Evolutionary conservation across 2,113 vertebrate genomes (phyloP), one percentile per base, ranked within the genome.

Genomic region (Toxotes chatareus): DNA sequence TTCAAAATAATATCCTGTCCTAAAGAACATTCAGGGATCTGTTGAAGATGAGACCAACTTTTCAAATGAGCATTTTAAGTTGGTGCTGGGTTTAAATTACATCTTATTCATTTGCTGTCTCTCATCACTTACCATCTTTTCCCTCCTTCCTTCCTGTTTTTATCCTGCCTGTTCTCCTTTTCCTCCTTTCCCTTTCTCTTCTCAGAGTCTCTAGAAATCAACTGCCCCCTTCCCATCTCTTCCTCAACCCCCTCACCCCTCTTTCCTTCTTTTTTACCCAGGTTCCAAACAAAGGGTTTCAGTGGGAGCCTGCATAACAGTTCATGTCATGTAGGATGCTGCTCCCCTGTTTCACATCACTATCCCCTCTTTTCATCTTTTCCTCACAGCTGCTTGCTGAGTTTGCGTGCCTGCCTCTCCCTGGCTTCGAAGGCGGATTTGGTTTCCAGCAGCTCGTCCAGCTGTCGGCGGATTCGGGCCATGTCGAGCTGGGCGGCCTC

Each of bases 401-500:
- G 91, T 76, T 94, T 94, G 7, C 90, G 79, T 0, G 86, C 79
- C 82, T 93, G 91, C 83, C 91, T 91, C 89, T 95, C 93, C 32
- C 76, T 78, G 4, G 91, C 91, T 40, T 95, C 93, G 19, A 91
- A 89, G 36, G 92, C 88, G 0, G 82, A 46, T 38, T 94, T 94
- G 61, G 88, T 92, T 1, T 93, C 88, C 74, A 90, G 47, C 31
- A 95, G 90, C 74, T 93, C 90, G 0, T 92, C 92, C 84, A 94
- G 90, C 65, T 88, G 93, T 40, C 76, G 80, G 55, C 90, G 86
- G 68, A 94, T 93, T 0, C 51, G 79, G 6, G 83, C 93, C 92
- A 94, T 94, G 86, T 94, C 90, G 3, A 94, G 91, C 81, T 94
- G 94, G 1, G 92, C 63, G 66, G 86, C 63, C 89, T 94, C 89